Evolutionary conservation across 2,113 vertebrate species (phyloP), one percentile per base, ranked within the genome.

Genomic region (Thymallus thymallus): DNA sequence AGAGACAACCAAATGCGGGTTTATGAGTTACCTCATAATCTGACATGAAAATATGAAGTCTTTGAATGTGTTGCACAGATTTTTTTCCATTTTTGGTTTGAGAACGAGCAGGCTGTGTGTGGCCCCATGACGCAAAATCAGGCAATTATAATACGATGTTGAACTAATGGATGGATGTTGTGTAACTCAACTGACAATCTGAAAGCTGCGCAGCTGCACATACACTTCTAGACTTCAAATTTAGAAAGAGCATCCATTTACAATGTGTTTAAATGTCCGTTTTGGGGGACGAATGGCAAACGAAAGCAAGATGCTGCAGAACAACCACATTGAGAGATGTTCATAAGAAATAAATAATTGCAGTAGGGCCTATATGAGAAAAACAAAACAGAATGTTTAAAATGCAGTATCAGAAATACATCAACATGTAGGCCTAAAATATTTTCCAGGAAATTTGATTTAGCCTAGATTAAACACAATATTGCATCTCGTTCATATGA

Each of bases 11-110:
- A 70, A 74, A 74, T 72, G 69, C 61, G 69, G 14, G 26, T 30
- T 79, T 51, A 32, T 60, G 45, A 26, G 75, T 69, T 14, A 72
- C 73, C 64, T 71, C 73, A 79, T 75, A 71, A 66, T 41, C 72
- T 51, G 26, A 70, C 61, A 75, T 64, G 41, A 65, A 66, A 35
- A 70, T 68, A 70, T 70, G 73, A 74, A 51, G 69, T 72, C 75
- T 72, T 61, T 71, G 61, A 86, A 86, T 75, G 75, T 84, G 82
- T 60, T 71, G 75, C n/a, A 69, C 81, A 85, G 71, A 84, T 88
- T 80, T 82, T 82, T 67, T 70, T 26, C 62, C 35, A 30, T 22
- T 62, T 65, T 79, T 18, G 69, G 63, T n/a, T 64, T 55, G 24
- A 58, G 60, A 70, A n/a, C 26, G 29, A 9, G 41, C 26, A 55